Percentiles rank a stretch among this genome's conserved stretches.
phyloP scores from a whole-genome alignment of 1,140 invertebrate genomes.

The Eulimnadia texana region DNA sequence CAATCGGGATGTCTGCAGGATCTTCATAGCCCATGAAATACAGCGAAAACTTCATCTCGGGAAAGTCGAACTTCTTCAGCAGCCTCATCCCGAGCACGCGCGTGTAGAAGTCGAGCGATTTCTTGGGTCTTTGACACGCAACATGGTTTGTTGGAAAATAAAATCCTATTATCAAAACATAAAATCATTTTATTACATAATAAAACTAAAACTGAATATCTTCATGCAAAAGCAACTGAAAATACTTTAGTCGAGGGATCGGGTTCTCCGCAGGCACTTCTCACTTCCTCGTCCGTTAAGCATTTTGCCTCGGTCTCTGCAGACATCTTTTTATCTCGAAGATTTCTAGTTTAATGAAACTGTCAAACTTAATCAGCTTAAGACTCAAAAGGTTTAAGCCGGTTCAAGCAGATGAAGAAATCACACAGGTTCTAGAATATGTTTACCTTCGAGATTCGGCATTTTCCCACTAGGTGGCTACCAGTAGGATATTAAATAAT shows the following conservation, averaged over 20 bases:
- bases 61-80: constrained; percentile 75
- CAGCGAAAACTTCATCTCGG: constrained; percentile 73
- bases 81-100: constrained; percentile 79
- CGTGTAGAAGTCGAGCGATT: constrained; percentile 78
- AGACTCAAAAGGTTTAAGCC: too few relatives aligned
- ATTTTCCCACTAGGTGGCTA: too few relatives aligned
- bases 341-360: too few relatives aligned
- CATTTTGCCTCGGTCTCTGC: background rate
- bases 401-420: too few relatives aligned
- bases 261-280: background rate
- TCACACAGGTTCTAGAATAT: too few relatives aligned
- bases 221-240: too few relatives aligned
- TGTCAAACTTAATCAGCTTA: too few relatives aligned
- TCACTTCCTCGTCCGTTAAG: background rate
- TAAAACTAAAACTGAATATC: background rate
- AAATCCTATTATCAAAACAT: constrained; percentile 50
- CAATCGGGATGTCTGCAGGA: constrained; percentile 49
- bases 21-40: constrained; percentile 90
- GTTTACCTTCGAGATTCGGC: too few relatives aligned
- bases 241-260: background rate
- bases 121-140: constrained; percentile 81
- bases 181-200: background rate
- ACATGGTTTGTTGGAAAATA: constrained; percentile 93
- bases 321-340: background rate
- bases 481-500: too few relatives aligned